Conservation (phyloP, 2,888 invertebrate genomes). For the Eupelmus urozonus region DNA sequence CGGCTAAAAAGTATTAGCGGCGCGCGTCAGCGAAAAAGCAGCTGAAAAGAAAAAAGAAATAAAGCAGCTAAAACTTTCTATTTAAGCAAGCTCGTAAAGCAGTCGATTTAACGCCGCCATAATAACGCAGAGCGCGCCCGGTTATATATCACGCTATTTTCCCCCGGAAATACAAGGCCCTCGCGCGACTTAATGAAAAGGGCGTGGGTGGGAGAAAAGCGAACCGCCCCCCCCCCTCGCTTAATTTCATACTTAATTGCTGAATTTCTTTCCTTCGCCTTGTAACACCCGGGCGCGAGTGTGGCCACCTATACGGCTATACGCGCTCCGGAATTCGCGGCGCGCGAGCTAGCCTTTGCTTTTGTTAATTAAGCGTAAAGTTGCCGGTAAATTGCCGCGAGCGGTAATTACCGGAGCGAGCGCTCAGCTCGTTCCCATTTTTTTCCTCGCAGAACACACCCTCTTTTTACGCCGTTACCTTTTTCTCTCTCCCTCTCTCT, state of each 20-base stretch:
- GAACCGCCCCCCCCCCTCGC: too few relatives aligned
- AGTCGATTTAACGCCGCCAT: conserved; percentile 28
- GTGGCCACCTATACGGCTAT: neutral
- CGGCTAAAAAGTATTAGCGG: conserved; percentile 7
- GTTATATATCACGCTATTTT: neutral
- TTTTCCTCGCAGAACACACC: neutral
- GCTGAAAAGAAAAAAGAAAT: neutral
- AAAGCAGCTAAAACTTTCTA: neutral
- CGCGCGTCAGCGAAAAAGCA: neutral
- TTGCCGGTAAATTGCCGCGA: conserved; percentile 63
- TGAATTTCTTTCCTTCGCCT: conserved; percentile 38
- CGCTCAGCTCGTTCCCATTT: conserved; percentile 45
- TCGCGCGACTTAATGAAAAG: conserved; percentile 43
- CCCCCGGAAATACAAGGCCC: neutral
- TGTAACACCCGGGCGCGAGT: neutral
- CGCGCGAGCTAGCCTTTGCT: conserved; percentile 56
- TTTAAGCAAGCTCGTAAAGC: conserved; percentile 24
- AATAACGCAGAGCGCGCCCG: neutral
- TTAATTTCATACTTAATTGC: conserved; percentile 49
- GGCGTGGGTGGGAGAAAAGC: neutral
- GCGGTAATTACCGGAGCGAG: conserved; percentile 64
- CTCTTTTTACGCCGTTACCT: neutral
- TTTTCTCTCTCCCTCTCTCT: neutral
- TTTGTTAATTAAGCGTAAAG: conserved; percentile 67
- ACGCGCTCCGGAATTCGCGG: neutral